A percentile compares a stretch with the other conserved stretches of the same genome.
phyloP scores from a whole-genome alignment of 2,113 vertebrate species.

The Corythornis vintsioides region DNA sequence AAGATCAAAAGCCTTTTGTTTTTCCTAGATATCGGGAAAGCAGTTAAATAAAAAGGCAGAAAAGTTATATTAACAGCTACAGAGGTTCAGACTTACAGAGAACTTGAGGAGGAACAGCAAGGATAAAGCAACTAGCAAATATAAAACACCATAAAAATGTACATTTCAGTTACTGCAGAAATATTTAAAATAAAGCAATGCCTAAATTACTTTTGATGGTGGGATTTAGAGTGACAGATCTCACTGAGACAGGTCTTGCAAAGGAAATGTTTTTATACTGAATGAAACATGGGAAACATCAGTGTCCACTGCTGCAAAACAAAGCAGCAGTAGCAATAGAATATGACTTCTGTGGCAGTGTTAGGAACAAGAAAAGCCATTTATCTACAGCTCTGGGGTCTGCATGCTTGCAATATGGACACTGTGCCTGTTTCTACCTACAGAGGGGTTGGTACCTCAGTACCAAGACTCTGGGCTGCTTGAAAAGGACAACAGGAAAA shows the following conservation, averaged over 20 bases:
- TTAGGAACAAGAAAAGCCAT: background rate
- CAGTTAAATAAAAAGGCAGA: conserved; percentile 67
- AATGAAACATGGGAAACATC: background rate
- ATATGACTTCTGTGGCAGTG: background rate
- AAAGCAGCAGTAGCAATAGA: background rate
- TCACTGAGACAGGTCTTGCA: background rate
- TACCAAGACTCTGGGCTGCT: background rate
- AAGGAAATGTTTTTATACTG: background rate
- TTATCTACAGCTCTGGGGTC: background rate
- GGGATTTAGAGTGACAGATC: background rate
- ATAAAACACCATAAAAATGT: background rate
- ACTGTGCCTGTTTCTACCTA: background rate
- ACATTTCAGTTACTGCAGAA: background rate
- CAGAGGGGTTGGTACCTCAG: background rate
- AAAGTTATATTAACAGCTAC: conserved; percentile 50
- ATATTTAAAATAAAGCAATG: background rate
- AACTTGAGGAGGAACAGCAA: conserved; percentile 3
- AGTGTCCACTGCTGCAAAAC: background rate
- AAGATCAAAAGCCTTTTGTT: conserved; percentile 77
- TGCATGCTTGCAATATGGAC: background rate
- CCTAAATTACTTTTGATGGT: background rate
- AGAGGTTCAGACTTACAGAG: conserved; percentile 12
- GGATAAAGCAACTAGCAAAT: background rate
- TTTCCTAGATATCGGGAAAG: conserved; percentile 70
- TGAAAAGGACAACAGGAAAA: background rate